These are phyloP conservation scores for Mesitornis unicolor DNA, from an alignment of 2,113 vertebrate genomes.

Conservation along the genomic window DNA sequence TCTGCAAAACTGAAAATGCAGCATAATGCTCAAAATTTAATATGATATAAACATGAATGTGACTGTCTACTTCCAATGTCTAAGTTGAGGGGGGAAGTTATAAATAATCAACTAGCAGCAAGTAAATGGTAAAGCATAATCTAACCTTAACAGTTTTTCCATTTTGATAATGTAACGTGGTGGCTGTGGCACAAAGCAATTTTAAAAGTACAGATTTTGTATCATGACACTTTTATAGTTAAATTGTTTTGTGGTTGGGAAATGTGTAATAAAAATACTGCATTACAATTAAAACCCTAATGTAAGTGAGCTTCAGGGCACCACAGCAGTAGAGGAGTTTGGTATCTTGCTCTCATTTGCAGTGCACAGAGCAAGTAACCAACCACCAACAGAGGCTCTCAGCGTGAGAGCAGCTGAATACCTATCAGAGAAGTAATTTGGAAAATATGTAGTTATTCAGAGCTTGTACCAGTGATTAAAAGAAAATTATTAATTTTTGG, in stretches of 20 bases:
- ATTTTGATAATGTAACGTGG: conserved; percentile 42
- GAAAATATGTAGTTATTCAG: not conserved
- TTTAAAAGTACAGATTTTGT: conserved; percentile 29
- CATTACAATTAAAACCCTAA: not conserved
- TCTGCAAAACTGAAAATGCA: not conserved
- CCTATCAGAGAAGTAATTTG: not conserved
- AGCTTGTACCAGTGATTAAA: not conserved
- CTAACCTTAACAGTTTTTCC: conserved; percentile 52
- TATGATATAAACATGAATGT: not conserved
- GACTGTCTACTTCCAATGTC: not conserved
- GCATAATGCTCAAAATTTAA: not conserved
- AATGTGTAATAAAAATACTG: conserved; percentile 41
- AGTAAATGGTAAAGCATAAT: conserved; percentile 27
- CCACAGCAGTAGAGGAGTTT: not conserved
- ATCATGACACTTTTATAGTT: conserved; percentile 14
- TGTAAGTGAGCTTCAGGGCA: conserved; percentile 7
- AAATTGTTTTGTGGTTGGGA: conserved; percentile 39
- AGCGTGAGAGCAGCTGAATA: not conserved
- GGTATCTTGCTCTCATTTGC: not conserved
- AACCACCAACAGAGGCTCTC: not conserved
- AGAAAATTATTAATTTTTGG: not conserved
- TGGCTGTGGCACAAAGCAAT: conserved; percentile 34
- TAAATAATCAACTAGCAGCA: conserved; percentile 46
- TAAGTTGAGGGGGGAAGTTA: not conserved
- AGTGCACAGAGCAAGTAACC: not conserved